phyloP scores from a whole-genome alignment of 2,113 vertebrate species.

The Camelus dromedarius region DNA sequence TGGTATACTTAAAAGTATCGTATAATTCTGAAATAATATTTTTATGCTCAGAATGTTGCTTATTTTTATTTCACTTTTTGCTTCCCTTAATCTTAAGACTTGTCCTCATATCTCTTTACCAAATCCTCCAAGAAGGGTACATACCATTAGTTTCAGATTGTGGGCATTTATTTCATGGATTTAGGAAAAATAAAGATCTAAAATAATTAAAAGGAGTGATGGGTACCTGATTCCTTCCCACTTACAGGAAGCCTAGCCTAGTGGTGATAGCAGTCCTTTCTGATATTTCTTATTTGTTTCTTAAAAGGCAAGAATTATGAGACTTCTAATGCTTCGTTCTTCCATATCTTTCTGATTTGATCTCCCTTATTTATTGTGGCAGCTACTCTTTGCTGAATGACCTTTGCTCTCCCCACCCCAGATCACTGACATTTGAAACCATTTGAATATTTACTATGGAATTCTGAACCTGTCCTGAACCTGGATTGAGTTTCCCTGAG shows the following conservation, averaged over 20 bases:
- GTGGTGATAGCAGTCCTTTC: background rate
- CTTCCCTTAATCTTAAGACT: background rate
- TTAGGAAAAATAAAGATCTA: background rate
- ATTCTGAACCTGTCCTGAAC: background rate
- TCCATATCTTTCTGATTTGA: background rate
- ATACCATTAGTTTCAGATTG: background rate
- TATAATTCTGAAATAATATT: background rate
- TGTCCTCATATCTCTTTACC: background rate
- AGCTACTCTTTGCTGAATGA: background rate
- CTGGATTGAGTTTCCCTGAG: background rate
- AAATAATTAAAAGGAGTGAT: background rate
- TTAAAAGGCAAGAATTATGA: background rate
- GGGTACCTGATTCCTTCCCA: background rate
- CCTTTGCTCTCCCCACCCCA: background rate
- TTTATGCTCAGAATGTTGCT: background rate
- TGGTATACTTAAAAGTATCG: background rate
- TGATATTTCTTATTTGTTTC: background rate
- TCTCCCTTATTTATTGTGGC: background rate
- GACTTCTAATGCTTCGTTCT: background rate
- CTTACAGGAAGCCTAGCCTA: background rate
- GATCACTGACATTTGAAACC: background rate
- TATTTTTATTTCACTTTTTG: background rate
- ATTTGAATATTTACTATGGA: constrained; percentile 45
- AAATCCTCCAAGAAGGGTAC: background rate
- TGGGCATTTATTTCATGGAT: background rate